These are phyloP conservation scores for Dasysyrphus tricinctus DNA, from an alignment of 2,888 invertebrate genomes.

Conservation along the genomic window DNA sequence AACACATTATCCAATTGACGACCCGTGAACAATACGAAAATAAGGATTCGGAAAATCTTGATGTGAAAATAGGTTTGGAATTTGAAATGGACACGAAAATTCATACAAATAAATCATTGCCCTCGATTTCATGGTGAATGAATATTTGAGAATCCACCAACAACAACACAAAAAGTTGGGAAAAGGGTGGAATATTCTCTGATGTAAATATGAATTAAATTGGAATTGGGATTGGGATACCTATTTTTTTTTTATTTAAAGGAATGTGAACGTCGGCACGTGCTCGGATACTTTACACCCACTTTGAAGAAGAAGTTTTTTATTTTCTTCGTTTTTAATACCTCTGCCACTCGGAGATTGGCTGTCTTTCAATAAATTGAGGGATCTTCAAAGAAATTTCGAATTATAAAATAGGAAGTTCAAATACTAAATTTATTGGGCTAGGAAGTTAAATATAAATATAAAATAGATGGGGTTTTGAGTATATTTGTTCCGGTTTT, in stretches of 20 bases:
- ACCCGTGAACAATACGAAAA: slow-evolving; percentile 19
- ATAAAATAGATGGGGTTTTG: neutral
- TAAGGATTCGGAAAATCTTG: slow-evolving; percentile 38
- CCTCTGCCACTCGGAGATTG: slow-evolving; percentile 31
- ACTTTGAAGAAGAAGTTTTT: slow-evolving; percentile 39
- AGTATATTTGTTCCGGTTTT: slow-evolving; percentile 9
- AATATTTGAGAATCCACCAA: slow-evolving; percentile 25
- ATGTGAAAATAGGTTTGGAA: slow-evolving; percentile 48
- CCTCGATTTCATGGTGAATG: slow-evolving; percentile 47
- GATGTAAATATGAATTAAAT: slow-evolving; percentile 16
- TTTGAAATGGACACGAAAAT: slow-evolving; percentile 52
- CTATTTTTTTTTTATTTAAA: neutral
- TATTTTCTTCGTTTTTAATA: neutral
- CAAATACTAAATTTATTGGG: slow-evolving; percentile 35
- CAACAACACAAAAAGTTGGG: neutral
- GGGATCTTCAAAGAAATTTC: slow-evolving; percentile 64
- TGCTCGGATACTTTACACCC: slow-evolving; percentile 67
- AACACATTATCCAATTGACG: slow-evolving; percentile 49
- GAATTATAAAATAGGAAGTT: slow-evolving; percentile 52
- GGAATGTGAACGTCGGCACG: slow-evolving; percentile 56
- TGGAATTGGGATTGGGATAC: neutral
- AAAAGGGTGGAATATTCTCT: slow-evolving; percentile 5
- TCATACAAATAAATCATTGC: slow-evolving; percentile 58
- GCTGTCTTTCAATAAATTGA: slow-evolving; percentile 46
- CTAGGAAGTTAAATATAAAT: slow-evolving; percentile 27